Evolutionary conservation across 1,140 invertebrate species (phyloP), one percentile per base, ranked within the genome.

Genomic region (Tenebrio molitor): DNA sequence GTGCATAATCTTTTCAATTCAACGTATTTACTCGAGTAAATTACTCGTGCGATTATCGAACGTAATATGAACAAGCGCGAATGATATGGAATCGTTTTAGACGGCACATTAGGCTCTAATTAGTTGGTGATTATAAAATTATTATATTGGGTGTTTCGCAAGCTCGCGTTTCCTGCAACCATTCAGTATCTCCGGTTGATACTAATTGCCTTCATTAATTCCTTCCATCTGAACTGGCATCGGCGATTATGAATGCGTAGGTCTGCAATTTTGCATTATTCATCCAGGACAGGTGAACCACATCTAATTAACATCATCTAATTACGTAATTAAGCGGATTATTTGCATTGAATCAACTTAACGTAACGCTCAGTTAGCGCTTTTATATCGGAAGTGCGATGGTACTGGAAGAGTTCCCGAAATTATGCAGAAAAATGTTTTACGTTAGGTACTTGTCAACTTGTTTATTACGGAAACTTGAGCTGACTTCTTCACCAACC

Each of bases 291-390:
- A 39, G 36, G 36, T 39, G 36, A 39, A 39, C 36, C 36, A 39
- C 36, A 7, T 39, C 36, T 39, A 39, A 39, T 39, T 39, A 39
- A 39, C 36, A 39, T 39, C 36, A n/a, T 12, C 36, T 39, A 39
- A 39, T 39, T 39, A 39, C n/a, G 12, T 39, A 39, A 39, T 39
- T 39, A 39, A 39, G 36, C n/a, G 36, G 2, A 5, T 39, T 39
- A 39, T 39, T 39, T 39, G n/a, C 36, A 39, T 39, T 39, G 36
- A 39, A 39, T 39, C 12, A 12, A 29, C 25, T 39, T 39, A 39
- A 39, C 36, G 36, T n/a, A 8, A 8, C 36, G 12, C 5, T 5
- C 12, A 39, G 36, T 12, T 39, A 12, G 36, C n/a, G 4, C 12
- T 5, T 12, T 39, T 12, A 7, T 12, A 39, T 39, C 2, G 2